Conservation (phyloP, 2,797 vertebrate species). For the Aphelocoma californica region DNA sequence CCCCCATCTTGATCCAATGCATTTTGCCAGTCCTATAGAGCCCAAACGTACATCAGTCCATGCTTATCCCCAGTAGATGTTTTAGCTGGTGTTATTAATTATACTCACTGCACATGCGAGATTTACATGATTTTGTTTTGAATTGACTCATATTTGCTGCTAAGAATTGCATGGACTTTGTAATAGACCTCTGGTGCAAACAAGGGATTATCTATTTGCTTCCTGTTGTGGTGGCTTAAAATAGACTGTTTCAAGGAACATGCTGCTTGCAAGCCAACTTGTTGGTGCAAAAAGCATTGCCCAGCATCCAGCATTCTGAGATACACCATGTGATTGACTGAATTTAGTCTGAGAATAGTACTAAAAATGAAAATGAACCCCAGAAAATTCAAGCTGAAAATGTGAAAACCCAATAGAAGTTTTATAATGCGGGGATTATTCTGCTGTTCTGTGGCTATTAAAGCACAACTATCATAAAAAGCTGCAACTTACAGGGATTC, state of each 20-base stretch:
- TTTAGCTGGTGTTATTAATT: neutral
- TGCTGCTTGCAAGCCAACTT: neutral
- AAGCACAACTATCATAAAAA: neutral
- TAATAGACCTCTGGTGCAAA: neutral
- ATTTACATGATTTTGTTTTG: neutral
- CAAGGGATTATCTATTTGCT: neutral
- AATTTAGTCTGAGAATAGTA: neutral
- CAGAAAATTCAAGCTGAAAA: neutral
- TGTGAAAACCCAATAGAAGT: neutral
- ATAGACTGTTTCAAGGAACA: neutral
- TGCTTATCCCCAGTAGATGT: neutral
- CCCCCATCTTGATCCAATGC: neutral
- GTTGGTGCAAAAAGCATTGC: neutral
- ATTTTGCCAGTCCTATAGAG: neutral
- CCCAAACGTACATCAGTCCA: neutral
- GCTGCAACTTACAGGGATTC: neutral
- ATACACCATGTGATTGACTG: neutral
- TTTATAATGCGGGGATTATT: neutral
- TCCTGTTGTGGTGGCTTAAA: neutral
- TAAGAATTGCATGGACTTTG: neutral
- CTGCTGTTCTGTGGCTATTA: neutral
- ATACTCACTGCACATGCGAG: neutral
- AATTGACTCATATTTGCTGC: neutral
- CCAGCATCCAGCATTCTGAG: neutral
- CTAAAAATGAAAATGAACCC: neutral